Evolutionary conservation across 2,888 invertebrate species (phyloP).

Genomic region (Zaprionus bogoriensis): DNA sequence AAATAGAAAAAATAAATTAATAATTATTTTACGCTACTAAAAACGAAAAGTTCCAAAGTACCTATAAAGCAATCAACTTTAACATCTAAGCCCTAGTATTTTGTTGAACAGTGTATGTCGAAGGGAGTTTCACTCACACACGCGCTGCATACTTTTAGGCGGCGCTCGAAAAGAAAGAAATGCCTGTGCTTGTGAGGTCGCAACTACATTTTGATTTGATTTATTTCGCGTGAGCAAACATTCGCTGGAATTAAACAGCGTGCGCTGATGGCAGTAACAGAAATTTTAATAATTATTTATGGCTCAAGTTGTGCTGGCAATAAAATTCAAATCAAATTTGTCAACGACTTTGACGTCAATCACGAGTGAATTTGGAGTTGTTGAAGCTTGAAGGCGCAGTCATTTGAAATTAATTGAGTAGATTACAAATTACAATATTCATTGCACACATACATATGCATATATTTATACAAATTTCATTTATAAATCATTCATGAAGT

Average conservation of each 20-base stretch:
- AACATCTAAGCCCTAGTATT: too few species aligned
- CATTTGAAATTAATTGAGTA: not conserved
- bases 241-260: conserved; percentile 15
- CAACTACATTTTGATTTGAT: conserved; percentile 51
- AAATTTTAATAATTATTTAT: conserved; percentile 15
- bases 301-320: not conserved
- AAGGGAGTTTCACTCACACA: not conserved
- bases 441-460: not conserved
- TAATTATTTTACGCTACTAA: too few species aligned
- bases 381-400: not conserved
- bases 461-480: not conserved
- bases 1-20: too few species aligned
- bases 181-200: conserved; percentile 30
- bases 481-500: too few species aligned
- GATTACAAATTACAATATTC: not conserved
- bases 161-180: not conserved
- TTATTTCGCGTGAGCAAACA: conserved; percentile 40
- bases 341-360: not conserved
- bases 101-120: conserved; percentile 31
- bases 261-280: conserved; percentile 15
- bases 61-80: too few species aligned
- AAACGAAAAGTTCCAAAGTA: too few species aligned
- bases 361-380: not conserved
- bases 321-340: not conserved
- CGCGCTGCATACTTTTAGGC: conserved; percentile 53